Base-by-base conservation (phyloP, 2,888 invertebrate genomes). In the Enchytraeus crypticus region DNA sequence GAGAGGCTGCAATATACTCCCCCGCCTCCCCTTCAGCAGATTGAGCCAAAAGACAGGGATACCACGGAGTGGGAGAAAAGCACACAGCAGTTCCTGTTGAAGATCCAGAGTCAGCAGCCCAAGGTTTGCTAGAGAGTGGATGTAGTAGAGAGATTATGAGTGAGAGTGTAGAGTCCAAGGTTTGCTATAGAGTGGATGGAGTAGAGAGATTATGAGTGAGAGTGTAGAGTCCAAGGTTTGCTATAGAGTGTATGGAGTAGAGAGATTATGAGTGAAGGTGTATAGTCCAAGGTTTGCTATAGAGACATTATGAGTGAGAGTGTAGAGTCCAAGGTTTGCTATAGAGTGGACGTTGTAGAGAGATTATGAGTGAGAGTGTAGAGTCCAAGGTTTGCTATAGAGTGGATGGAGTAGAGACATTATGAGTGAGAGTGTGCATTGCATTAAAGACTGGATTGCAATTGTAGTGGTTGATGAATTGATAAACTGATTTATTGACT, bases 11-110 rank as follows among this genome's bases (percentile, higher is more conserved):
- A n/a, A n/a, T n/a, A n/a, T n/a, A n/a, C n/a, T n/a, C n/a, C n/a
- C n/a, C n/a, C n/a, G n/a, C n/a, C n/a, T n/a, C n/a, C n/a, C n/a
- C n/a, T n/a, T n/a, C n/a, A n/a, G n/a, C n/a, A n/a, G n/a, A n/a
- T n/a, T n/a, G n/a, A n/a, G n/a, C n/a, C n/a, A n/a, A n/a, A n/a
- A n/a, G n/a, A n/a, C n/a, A n/a, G n/a, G n/a, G n/a, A n/a, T n/a
- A n/a, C n/a, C n/a, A 53, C 21, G 3, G 58, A 57, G 34, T 51
- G 51, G 49, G 61, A 61, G 21, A 49, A 57, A 43, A 38, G 29
- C n/a, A 26, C 49, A n/a, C 38, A 51, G 23, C 56, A 61, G 18
- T 43, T 55, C 32, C 55, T 55, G n/a, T 21, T 47, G 27, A 47
- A 60, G 43, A 14, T 59, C 38, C 51, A 59, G 53, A 30, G 38